These are phyloP conservation scores for Carposina sasakii DNA, from an alignment of 1,140 invertebrate genomes.

Conservation along the genomic window DNA sequence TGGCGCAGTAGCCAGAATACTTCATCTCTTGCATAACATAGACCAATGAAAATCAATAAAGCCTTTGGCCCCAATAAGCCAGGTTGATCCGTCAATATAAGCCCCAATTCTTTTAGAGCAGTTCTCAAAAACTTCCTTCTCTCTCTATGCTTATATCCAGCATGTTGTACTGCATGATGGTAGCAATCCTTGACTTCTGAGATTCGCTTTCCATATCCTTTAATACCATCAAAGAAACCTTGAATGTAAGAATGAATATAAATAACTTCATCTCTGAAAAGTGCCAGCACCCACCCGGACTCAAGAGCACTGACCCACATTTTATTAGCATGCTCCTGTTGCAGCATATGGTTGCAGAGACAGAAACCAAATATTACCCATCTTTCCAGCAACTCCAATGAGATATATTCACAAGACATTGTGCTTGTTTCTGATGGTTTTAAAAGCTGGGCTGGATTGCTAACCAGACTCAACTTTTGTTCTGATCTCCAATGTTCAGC, in stretches of 20 bases:
- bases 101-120: constrained; percentile 94
- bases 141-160: constrained; percentile 93
- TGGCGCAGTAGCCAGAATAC: constrained; percentile 97
- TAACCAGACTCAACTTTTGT: constrained; percentile 94
- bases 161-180: constrained; percentile 90
- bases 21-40: constrained; percentile 96
- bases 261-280: constrained; percentile 98
- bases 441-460: constrained; percentile 91
- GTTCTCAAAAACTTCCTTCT: constrained; percentile 96
- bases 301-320: constrained; percentile 94
- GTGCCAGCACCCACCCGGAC: constrained; percentile 92
- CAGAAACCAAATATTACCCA: constrained; percentile 98
- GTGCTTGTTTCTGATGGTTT: constrained; percentile 96
- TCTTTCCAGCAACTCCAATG: constrained; percentile 94
- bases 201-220: constrained; percentile 94
- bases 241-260: constrained; percentile 96
- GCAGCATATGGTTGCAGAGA: constrained; percentile 89
- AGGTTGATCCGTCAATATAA: constrained; percentile 98
- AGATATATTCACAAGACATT: constrained; percentile 97
- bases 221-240: constrained; percentile 94
- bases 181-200: constrained; percentile 97
- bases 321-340: constrained; percentile 86
- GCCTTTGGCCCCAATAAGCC: constrained; percentile 97
- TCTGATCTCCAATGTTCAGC: constrained; percentile 96
- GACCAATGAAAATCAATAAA: constrained; percentile 96